These are phyloP conservation scores for Furcifer pardalis DNA, from an alignment of 2,797 vertebrate genomes.

Conservation along the genomic window DNA sequence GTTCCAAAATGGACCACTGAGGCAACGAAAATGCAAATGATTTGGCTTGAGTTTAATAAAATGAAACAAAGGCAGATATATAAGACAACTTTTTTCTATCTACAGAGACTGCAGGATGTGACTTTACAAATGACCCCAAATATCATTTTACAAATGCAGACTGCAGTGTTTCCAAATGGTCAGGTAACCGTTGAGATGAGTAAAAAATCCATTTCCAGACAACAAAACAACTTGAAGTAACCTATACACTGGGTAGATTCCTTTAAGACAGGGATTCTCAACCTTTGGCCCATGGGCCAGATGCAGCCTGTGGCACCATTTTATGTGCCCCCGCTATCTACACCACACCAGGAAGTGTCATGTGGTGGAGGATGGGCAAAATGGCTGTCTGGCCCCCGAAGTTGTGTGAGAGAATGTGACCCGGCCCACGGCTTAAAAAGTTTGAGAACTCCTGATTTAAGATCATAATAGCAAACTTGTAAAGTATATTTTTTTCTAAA, in stretches of 20 bases:
- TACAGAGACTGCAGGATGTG: background rate
- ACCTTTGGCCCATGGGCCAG: too few species aligned
- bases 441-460: background rate
- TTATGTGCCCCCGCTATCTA: too few species aligned
- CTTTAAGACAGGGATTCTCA: too few species aligned
- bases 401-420: too few species aligned
- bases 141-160: background rate
- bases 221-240: background rate
- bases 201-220: background rate
- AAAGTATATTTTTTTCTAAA: background rate
- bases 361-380: too few species aligned
- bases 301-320: too few species aligned
- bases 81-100: background rate
- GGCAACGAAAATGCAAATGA: background rate
- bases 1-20: background rate
- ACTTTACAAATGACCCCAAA: background rate
- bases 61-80: background rate
- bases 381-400: too few species aligned
- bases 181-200: background rate
- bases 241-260: background rate
- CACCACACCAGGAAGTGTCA: too few species aligned
- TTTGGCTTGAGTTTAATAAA: background rate
- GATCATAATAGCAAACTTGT: background rate
- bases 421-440: too few species aligned
- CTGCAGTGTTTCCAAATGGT: background rate